Evolutionary conservation across 2,113 vertebrate species (phyloP), one percentile per base, ranked within the genome.

Genomic region (Microtus pennsylvanicus): DNA sequence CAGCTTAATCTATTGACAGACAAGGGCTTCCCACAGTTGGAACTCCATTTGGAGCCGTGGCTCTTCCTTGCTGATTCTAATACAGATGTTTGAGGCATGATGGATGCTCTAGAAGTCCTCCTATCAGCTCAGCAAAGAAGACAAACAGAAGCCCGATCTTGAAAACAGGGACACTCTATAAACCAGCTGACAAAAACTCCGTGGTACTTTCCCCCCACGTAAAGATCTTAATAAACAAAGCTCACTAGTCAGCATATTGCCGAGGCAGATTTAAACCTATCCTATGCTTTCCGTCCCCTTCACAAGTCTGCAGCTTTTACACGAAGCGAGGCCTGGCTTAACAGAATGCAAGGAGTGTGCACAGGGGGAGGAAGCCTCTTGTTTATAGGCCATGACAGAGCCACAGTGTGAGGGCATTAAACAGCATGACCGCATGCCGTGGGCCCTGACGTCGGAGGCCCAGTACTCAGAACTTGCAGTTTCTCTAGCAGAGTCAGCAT

Each of bases 51-150:
- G 91, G 95, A 95, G 83, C 97, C 61, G 87, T 75, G 89, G 52
- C 78, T 80, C 52, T 91, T 91, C 86, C 58, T 81, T 93, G 97
- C 95, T 95, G 97, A 96, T 94, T 97, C 65, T 96, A 96, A 91
- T 97, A 96, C 96, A 97, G 96, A 97, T 96, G 96, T 97, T 97
- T 97, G 58, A 52, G 91, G 95, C 93, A 58, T 94, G 96, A 97
- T 96, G 91, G 58, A 83, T 87, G 80, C 95, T 93, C 95, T 70
- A n/a, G 82, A 90, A 81, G 67, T 89, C 87, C 87, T 52, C 95
- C 63, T 70, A 93, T 96, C 95, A 97, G 96, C 83, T 95, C 91
- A 30, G 87, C 94, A 96, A 93, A 91, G 94, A 96, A 97, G 96
- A 97, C 89, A 96, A 83, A 97, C 98, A 85, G 90, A 58, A 50